Conservation (phyloP, 64 coral and sea anemone genomes). For the Stichodactyla helianthus region DNA sequence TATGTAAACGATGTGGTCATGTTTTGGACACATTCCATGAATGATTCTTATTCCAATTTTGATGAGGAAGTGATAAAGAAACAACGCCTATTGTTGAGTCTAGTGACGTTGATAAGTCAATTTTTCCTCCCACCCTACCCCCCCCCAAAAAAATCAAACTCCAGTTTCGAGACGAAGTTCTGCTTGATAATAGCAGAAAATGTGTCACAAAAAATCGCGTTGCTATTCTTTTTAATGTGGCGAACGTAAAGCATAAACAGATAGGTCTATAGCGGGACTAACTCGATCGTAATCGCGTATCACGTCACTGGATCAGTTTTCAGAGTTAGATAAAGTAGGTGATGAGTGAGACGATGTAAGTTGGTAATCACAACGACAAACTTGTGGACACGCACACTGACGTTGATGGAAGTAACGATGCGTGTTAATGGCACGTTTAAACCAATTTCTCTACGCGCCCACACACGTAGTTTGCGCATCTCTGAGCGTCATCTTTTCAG, state of each 20-base stretch:
- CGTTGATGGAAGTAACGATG: background rate
- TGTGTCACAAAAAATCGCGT: no score
- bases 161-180: background rate
- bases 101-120: background rate
- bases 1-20: background rate
- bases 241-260: no score
- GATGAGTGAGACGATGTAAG: no score
- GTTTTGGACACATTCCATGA: background rate
- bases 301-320: no score
- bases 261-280: no score
- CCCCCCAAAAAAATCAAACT: background rate
- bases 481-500: background rate
- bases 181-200: no score
- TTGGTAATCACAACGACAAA: no score
- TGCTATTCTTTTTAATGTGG: no score
- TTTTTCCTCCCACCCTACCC: background rate
- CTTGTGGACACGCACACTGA: background rate
- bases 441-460: background rate
- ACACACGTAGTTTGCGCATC: conserved; percentile 1
- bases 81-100: background rate
- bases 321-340: no score
- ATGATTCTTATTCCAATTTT: background rate
- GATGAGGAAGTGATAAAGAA: background rate
- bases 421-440: conserved; percentile 1
- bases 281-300: no score